Conservation (phyloP, 1,140 invertebrate species). For the Leptinotarsa texana region DNA sequence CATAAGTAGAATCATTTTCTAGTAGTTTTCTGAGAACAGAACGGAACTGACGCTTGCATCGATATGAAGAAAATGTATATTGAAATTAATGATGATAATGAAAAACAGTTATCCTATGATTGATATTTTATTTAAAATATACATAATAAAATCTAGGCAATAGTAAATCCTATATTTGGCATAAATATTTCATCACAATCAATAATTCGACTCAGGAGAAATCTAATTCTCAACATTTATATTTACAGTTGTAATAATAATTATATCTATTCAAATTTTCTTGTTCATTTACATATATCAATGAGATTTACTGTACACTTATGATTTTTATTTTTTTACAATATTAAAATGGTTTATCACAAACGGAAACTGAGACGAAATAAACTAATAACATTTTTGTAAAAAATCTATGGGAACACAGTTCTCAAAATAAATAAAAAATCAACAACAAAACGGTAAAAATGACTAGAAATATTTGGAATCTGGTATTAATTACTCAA, state of each 20-base stretch:
- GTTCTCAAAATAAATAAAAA: neutral
- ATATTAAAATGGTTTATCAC: too few species aligned
- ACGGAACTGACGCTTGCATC: too few species aligned
- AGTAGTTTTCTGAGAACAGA: too few species aligned
- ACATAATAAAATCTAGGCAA: constrained; percentile 56
- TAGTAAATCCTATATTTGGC: constrained; percentile 53
- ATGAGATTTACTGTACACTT: neutral
- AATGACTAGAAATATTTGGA: neutral
- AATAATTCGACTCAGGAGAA: constrained; percentile 54
- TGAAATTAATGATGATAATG: neutral
- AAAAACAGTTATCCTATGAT: neutral
- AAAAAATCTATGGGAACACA: neutral
- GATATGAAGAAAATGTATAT: neutral
- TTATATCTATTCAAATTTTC: neutral
- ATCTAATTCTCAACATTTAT: neutral
- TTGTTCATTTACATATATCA: constrained; percentile 13
- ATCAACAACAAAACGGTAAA: neutral
- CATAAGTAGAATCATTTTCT: too few species aligned
- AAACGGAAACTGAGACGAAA: neutral
- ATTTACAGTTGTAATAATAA: neutral
- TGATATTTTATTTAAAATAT: constrained; percentile 55
- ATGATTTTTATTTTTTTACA: neutral
- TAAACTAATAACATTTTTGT: neutral
- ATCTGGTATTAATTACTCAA: too few species aligned
- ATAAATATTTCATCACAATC: constrained; percentile 55